These are phyloP conservation scores for Eilema griseolum DNA, from an alignment of 2,888 invertebrate genomes.

Conservation along the genomic window DNA sequence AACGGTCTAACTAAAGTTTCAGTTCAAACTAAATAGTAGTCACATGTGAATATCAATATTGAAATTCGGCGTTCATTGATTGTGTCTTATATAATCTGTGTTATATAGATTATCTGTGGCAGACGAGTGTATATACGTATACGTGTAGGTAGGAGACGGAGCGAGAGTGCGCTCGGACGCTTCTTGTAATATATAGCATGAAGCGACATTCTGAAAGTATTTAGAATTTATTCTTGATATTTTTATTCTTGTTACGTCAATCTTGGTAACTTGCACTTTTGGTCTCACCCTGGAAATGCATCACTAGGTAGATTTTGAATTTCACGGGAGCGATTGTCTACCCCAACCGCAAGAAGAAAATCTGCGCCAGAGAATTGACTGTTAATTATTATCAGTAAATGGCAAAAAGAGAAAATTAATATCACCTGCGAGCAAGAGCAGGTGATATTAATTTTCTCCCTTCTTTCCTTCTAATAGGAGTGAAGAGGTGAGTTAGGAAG, in stretches of 20 bases:
- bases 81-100: slow-evolving; percentile 48
- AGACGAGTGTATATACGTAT: slow-evolving; percentile 37
- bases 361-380: no score
- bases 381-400: no score
- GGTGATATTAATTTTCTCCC: no score
- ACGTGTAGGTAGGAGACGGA: slow-evolving; percentile 50
- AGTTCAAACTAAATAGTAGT: slow-evolving; percentile 7
- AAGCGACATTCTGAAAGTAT: slow-evolving; percentile 60
- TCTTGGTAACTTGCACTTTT: no score
- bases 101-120: slow-evolving; percentile 29
- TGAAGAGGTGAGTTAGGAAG: no score
- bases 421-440: no score
- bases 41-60: slow-evolving; percentile 48
- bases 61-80: slow-evolving; percentile 53
- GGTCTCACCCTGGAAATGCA: no score
- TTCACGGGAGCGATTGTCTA: no score
- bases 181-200: slow-evolving; percentile 72
- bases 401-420: no score
- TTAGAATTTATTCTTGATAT: slow-evolving; percentile 10
- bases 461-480: no score
- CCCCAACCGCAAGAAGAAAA: no score
- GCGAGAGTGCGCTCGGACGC: slow-evolving; percentile 63
- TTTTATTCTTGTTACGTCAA: neutral
- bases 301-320: no score
- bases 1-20: neutral